A percentile compares a stretch with the other conserved stretches of the same genome.
Conservation (phyloP, 1,140 invertebrate genomes). For the Philopotamus ludificatus region DNA sequence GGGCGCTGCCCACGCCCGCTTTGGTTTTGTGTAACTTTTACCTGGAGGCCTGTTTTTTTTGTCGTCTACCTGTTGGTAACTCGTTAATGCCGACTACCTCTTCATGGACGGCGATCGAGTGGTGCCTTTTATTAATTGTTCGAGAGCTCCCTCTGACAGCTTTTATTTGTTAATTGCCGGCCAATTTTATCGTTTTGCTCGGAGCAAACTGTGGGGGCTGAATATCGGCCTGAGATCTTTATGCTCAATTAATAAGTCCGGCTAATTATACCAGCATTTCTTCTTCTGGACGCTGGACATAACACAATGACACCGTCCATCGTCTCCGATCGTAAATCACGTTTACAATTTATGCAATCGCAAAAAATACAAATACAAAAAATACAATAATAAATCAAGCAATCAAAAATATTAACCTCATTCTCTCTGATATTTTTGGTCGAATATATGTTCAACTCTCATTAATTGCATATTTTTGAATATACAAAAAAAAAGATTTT, state of each 20-base stretch:
- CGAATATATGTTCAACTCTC: no score
- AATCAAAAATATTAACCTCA: no score
- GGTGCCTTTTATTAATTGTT: slow-evolving; percentile 27
- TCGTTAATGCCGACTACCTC: slow-evolving; percentile 24
- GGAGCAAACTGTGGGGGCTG: not conserved
- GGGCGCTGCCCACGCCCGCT: slow-evolving; percentile 12
- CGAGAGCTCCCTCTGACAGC: slow-evolving; percentile 9
- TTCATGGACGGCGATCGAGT: slow-evolving; percentile 19
- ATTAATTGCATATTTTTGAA: no score
- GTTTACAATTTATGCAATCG: no score
- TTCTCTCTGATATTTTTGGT: no score
- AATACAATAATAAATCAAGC: no score
- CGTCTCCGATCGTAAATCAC: not conserved
- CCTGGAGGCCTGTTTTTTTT: slow-evolving; percentile 9
- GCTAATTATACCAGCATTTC: not conserved
- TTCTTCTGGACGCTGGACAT: no score
- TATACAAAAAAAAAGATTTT: no score
- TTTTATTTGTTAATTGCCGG: slow-evolving; percentile 18
- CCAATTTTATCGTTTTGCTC: not conserved
- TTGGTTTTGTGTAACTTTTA: slow-evolving; percentile 2
- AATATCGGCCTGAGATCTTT: not conserved
- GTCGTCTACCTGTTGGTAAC: slow-evolving; percentile 14
- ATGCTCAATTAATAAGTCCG: not conserved
- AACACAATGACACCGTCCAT: not conserved
- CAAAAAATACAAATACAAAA: no score